phyloP scores from a whole-genome alignment of 2,113 vertebrate genomes.

The Macroglossus sobrinus region DNA sequence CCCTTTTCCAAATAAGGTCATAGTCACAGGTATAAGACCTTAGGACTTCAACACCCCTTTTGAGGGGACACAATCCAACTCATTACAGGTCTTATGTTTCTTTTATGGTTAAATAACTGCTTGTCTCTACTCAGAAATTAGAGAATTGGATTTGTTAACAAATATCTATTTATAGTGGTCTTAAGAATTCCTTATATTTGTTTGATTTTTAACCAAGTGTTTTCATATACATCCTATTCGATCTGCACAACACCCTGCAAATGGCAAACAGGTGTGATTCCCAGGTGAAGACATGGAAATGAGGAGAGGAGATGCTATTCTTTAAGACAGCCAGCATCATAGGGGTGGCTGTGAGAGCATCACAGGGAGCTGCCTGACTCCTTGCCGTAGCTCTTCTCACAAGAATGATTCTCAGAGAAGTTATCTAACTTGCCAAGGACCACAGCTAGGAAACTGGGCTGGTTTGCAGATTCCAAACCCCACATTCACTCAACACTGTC shows the following conservation, averaged over 20 bases:
- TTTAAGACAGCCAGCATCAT: neutral
- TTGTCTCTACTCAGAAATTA: neutral
- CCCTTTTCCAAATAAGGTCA: neutral
- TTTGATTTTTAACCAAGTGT: neutral
- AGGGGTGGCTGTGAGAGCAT: neutral
- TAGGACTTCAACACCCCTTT: neutral
- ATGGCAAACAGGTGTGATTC: neutral
- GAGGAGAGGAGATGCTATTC: neutral
- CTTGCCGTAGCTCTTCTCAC: neutral
- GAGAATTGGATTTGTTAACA: neutral
- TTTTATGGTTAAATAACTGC: neutral
- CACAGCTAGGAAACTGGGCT: neutral
- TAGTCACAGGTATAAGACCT: neutral
- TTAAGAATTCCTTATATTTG: neutral
- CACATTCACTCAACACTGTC: neutral
- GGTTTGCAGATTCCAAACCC: neutral
- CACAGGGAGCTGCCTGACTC: neutral
- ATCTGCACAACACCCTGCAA: neutral
- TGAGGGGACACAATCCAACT: neutral
- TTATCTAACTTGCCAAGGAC: neutral
- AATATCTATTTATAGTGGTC: neutral
- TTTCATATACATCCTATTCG: neutral
- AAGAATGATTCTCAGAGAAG: neutral
- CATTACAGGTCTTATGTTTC: neutral
- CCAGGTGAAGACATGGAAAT: neutral